Evolutionary conservation across 2,797 vertebrate genomes (phyloP).

Genomic region (Acropternis orthonyx): DNA sequence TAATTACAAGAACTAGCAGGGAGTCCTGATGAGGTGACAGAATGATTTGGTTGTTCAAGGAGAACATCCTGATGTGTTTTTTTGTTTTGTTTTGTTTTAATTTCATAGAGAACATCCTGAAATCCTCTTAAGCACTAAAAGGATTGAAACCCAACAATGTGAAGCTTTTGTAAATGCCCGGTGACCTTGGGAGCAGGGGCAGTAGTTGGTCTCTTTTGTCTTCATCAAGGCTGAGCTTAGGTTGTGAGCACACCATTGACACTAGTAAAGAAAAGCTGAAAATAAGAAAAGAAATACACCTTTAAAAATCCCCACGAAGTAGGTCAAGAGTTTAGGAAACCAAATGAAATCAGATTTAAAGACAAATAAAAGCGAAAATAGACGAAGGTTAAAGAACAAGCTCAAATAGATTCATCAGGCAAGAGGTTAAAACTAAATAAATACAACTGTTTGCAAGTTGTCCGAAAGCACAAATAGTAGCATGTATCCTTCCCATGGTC

Average conservation of each 20-base stretch:
- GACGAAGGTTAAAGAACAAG: not conserved
- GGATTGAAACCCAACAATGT: not conserved
- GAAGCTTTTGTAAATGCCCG: constrained; percentile 13
- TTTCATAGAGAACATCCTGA: not conserved
- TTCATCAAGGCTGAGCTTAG: not conserved
- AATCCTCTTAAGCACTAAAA: not conserved
- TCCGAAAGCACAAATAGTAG: not conserved
- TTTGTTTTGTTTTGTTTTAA: not conserved
- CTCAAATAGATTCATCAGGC: not conserved
- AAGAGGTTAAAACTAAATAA: not conserved
- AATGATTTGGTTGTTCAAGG: not conserved
- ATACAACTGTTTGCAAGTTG: not conserved
- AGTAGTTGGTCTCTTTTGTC: not conserved
- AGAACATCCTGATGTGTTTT: not conserved
- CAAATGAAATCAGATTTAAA: not conserved
- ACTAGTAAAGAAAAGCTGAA: not conserved
- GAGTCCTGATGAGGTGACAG: not conserved
- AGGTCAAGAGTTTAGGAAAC: not conserved
- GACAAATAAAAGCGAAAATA: not conserved
- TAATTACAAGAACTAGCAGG: not conserved
- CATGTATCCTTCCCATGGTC: not conserved
- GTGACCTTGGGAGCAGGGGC: not conserved
- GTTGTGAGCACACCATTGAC: not conserved
- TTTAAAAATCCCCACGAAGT: not conserved
- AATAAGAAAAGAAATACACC: not conserved